Base-by-base conservation (phyloP, 2,888 invertebrate species). In the Eupsilia transversa region DNA sequence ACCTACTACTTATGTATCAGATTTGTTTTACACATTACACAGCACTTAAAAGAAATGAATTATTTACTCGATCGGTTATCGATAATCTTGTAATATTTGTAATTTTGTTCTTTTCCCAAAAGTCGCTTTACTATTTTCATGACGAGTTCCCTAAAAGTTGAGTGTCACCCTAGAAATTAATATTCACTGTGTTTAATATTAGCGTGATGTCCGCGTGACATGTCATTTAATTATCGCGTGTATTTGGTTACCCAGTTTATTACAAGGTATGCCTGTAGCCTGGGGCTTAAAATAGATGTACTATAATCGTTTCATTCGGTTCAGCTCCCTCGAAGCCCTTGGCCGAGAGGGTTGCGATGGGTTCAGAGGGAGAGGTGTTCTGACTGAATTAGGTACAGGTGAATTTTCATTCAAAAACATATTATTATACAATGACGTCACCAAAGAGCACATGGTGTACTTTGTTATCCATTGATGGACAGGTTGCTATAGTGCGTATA, bases 171-270 rank as follows among this genome's bases (percentile, higher is more conserved):
- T 60, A 41, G 14, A 38, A 69, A 68, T 56, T 17, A 43, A 61
- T 43, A 63, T 68, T 77, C 49, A 57, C 5, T 63, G 7, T 30
- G 56, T 68, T 56, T 41, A 61, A 70, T 73, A 68, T 59, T 77
- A 54, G 77, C 83, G 84, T 84, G 82, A 59, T 61, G 63, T 83
- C 59, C 41, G 64, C 80, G 74, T 80, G 71, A 79, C 77, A 71
- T 75, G 82, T 78, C 73, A 74, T 64, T 79, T 74, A 80, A 85
- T 80, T 85, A 81, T 82, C 71, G 64, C 70, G 72, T 75, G 74
- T 71, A 79, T 85, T 79, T 79, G 73, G 65, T 72, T 61, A 77
- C 46, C 63, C 56, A 52, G 59, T 67, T 73, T 83, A 74, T 73
- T 54, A 65, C 70, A 64, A 78, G 64, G 60, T 38, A 60, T 43